Percentiles rank a stretch among this genome's conserved stretches.
phyloP scores from a whole-genome alignment of 2,113 vertebrate genomes.

The Dasyprocta punctata region DNA sequence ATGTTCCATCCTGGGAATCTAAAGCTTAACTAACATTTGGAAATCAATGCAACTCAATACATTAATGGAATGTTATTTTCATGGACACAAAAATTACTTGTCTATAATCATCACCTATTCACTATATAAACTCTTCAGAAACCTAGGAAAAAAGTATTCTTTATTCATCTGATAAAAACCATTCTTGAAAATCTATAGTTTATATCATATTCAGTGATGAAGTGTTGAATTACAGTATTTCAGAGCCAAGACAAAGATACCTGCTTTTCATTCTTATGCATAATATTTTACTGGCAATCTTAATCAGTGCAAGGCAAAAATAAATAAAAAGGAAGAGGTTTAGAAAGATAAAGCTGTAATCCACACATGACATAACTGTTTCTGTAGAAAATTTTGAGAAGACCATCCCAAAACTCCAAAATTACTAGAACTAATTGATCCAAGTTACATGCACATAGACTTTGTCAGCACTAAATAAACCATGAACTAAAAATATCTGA shows the following conservation, averaged over 20 bases:
- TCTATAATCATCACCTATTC: neutral
- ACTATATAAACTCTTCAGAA: neutral
- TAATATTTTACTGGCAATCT: neutral
- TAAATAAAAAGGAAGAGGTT: neutral
- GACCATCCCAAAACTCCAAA: neutral
- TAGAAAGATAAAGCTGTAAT: neutral
- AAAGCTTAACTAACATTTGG: neutral
- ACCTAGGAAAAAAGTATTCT: neutral
- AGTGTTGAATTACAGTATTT: neutral
- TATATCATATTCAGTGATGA: neutral
- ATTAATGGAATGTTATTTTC: neutral
- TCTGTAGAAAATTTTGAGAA: neutral
- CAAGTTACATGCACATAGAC: neutral
- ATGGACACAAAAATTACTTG: neutral
- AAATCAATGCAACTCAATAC: conserved; percentile 5
- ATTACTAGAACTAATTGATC: neutral
- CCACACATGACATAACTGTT: neutral
- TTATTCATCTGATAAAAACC: neutral
- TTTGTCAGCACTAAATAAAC: neutral
- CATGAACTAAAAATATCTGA: neutral
- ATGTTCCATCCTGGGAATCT: neutral
- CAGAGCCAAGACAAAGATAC: neutral
- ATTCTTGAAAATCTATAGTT: neutral
- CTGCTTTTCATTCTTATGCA: neutral
- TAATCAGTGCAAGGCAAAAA: neutral